phyloP scores from a whole-genome alignment of 2,113 vertebrate species.

The Chaetorhynchus papuensis region DNA sequence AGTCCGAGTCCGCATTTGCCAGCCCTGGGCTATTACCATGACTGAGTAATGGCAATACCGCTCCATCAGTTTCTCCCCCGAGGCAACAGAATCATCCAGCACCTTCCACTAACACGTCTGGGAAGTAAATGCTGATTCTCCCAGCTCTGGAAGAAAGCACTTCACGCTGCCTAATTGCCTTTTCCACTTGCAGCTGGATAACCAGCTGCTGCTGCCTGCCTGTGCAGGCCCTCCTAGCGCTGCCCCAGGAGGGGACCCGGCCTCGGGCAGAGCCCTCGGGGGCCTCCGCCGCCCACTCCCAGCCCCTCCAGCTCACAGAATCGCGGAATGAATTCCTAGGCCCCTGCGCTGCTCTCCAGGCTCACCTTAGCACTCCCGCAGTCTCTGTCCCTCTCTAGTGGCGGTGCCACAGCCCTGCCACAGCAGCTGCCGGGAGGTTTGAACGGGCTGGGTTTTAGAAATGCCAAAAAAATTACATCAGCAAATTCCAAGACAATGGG shows the following conservation, averaged over 20 bases:
- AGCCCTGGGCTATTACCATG: not conserved
- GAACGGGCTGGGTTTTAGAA: not conserved
- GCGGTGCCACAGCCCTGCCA: not conserved
- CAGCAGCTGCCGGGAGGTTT: not conserved
- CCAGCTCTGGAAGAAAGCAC: not conserved
- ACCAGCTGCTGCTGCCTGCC: not conserved
- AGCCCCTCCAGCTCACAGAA: not conserved
- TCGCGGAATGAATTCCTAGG: not conserved
- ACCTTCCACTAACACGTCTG: not conserved
- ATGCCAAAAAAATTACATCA: not conserved
- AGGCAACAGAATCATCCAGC: not conserved
- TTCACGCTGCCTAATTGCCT: slow-evolving; percentile 13
- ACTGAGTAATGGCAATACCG: no score
- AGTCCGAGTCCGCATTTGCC: not conserved
- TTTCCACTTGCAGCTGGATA: not conserved
- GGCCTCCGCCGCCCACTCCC: not conserved
- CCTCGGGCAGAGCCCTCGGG: not conserved
- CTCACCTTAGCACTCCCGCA: accelerated
- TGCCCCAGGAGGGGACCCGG: not conserved
- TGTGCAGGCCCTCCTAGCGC: not conserved
- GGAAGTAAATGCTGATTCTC: not conserved
- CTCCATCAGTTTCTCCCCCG: not conserved
- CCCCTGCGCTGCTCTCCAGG: not conserved
- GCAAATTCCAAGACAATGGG: not conserved
- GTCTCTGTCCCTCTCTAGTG: slow-evolving; percentile 35